phyloP scores from a whole-genome alignment of 2,113 vertebrate species.

The Helogale parvula region DNA sequence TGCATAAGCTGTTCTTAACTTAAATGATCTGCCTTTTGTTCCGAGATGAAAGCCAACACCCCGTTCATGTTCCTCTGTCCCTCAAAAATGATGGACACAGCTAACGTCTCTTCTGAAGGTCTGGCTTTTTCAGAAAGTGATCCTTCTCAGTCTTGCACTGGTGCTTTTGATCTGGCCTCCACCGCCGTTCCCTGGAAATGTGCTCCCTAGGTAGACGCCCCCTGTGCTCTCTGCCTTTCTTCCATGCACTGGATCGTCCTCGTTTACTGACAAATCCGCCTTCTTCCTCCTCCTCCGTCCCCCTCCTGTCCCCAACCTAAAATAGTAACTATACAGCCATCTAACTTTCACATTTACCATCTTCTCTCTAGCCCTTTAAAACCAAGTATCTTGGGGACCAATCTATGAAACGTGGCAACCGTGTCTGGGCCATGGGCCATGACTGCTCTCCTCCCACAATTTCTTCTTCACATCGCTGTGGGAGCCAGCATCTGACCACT shows the following conservation, averaged over 20 bases:
- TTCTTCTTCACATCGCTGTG: not conserved
- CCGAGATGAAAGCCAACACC: not conserved
- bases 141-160: not conserved
- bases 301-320: no score
- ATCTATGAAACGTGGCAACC: accelerated
- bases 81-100: accelerated
- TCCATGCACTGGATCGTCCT: not conserved
- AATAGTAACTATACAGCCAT: not conserved
- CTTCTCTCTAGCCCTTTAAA: not conserved
- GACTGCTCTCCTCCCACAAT: not conserved
- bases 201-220: no score
- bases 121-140: not conserved
- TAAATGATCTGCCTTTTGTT: not conserved
- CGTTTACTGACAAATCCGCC: not conserved
- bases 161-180: not conserved
- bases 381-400: not conserved
- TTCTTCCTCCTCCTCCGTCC: not conserved
- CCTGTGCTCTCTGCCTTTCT: not conserved
- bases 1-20: not conserved
- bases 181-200: not conserved
- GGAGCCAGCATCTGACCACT: not conserved
- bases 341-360: not conserved
- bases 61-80: not conserved
- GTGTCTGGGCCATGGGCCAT: accelerated
- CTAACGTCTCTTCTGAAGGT: not conserved